These are phyloP conservation scores for Spicauda simplicius DNA, from an alignment of 2,888 invertebrate genomes.

Conservation along the genomic window DNA sequence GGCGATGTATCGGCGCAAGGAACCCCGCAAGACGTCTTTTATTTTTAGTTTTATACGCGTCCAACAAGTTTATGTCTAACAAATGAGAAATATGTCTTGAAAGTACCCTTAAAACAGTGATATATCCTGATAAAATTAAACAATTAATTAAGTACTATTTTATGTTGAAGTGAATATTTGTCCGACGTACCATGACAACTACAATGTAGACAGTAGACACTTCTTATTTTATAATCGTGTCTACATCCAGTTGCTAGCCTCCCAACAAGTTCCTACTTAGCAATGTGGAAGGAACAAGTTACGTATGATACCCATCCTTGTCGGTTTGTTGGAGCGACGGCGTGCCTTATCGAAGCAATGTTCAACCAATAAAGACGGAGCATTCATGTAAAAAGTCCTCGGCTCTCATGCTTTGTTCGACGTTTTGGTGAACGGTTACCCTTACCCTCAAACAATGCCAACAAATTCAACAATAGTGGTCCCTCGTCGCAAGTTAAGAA, in stretches of 20 bases:
- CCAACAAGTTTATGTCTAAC: too few relatives aligned
- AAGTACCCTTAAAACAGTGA: too few relatives aligned
- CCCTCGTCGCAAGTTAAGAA: background rate
- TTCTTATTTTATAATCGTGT: background rate
- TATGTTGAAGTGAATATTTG: too few relatives aligned
- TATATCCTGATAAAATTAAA: too few relatives aligned
- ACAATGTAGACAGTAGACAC: background rate
- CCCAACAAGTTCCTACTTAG: constrained; percentile 2
- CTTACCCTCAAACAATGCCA: constrained; percentile 28
- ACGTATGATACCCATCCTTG: constrained; percentile 8
- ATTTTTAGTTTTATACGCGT: too few relatives aligned
- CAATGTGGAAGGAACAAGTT: constrained; percentile 9
- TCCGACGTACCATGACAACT: too few relatives aligned
- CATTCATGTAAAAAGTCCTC: constrained; percentile 13
- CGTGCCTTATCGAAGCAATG: constrained; percentile 12
- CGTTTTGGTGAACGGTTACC: constrained; percentile 9
- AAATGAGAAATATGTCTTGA: too few relatives aligned
- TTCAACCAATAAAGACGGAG: constrained; percentile 7
- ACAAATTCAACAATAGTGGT: constrained; percentile 25
- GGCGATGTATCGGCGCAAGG: too few relatives aligned
- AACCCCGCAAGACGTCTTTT: too few relatives aligned
- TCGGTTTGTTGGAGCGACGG: constrained; percentile 4
- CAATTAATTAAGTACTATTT: too few relatives aligned
- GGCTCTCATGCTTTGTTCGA: constrained; percentile 15
- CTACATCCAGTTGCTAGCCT: constrained; percentile 1